These are phyloP conservation scores for Amphiura filiformis DNA, from an alignment of 35 echinoderm and acorn worm genomes.

Conservation along the genomic window DNA sequence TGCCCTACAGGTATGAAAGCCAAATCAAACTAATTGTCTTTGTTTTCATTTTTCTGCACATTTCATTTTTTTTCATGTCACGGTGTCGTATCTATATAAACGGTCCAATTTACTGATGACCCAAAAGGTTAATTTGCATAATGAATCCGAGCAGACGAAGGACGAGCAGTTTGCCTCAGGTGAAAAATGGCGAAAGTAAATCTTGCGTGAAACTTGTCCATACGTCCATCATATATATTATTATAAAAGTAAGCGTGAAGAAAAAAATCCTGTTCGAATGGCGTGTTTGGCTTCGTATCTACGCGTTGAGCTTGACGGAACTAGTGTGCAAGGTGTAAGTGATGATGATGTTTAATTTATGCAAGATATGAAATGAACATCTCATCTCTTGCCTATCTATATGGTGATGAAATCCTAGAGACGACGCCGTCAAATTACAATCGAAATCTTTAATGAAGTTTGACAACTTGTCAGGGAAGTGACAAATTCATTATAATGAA, in stretches of 20 bases:
- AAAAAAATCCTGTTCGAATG: not conserved
- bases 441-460: not conserved
- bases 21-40: slow-evolving; percentile 4
- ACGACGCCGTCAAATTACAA: not conserved
- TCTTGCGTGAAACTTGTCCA: not conserved
- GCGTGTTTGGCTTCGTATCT: not conserved
- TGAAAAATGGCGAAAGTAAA: not conserved
- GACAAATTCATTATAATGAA: slow-evolving; percentile 4
- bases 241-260: not conserved
- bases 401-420: not conserved
- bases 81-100: not conserved
- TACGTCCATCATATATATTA: not conserved
- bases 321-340: not conserved
- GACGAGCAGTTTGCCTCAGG: not conserved
- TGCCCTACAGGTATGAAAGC: not conserved
- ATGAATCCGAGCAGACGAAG: not conserved
- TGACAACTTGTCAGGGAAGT: not conserved
- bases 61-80: not conserved
- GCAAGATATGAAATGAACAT: not conserved
- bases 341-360: not conserved
- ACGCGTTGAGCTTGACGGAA: not conserved
- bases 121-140: slow-evolving; percentile 10
- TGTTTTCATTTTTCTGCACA: not conserved
- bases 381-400: not conserved
- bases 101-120: slow-evolving; percentile 2